These are phyloP conservation scores for Lagodon rhomboides DNA, from an alignment of 2,797 vertebrate genomes.

Conservation along the genomic window DNA sequence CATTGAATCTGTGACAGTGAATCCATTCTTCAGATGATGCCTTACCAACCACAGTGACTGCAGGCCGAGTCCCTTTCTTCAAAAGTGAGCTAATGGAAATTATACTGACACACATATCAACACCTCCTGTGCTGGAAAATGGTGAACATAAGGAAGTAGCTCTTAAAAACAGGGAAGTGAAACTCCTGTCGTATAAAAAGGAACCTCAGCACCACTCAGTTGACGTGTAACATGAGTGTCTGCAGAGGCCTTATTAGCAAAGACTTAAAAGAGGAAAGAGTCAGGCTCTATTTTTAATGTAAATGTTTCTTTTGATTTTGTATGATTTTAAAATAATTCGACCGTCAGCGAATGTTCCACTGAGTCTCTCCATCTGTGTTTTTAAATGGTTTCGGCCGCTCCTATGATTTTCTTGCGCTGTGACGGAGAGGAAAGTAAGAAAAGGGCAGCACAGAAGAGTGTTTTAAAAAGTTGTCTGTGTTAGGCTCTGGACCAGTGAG, in stretches of 20 bases:
- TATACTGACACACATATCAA: conserved; percentile 2
- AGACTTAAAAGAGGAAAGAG: background rate
- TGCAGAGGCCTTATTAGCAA: conserved; percentile 1
- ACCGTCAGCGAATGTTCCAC: background rate
- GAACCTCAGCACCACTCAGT: conserved; percentile 26
- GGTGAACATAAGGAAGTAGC: conserved; percentile 65
- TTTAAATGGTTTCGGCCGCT: background rate
- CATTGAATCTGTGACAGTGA: conserved; percentile 6
- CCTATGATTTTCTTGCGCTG: background rate
- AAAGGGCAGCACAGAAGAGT: background rate
- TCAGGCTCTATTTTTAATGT: background rate
- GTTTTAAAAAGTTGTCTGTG: background rate
- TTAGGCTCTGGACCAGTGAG: background rate
- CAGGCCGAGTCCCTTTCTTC: conserved; percentile 5
- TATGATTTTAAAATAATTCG: background rate
- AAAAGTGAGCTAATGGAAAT: conserved; percentile 5
- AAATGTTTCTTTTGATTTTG: background rate
- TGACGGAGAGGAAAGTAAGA: background rate
- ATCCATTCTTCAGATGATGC: background rate
- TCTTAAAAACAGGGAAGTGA: conserved; percentile 66
- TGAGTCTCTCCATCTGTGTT: background rate
- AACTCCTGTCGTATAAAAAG: conserved; percentile 26
- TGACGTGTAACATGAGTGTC: background rate
- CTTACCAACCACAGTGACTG: background rate
- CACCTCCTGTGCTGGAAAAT: background rate